phyloP scores from a whole-genome alignment of 1,140 invertebrate genomes.

The Zaprionus lachaisei region DNA sequence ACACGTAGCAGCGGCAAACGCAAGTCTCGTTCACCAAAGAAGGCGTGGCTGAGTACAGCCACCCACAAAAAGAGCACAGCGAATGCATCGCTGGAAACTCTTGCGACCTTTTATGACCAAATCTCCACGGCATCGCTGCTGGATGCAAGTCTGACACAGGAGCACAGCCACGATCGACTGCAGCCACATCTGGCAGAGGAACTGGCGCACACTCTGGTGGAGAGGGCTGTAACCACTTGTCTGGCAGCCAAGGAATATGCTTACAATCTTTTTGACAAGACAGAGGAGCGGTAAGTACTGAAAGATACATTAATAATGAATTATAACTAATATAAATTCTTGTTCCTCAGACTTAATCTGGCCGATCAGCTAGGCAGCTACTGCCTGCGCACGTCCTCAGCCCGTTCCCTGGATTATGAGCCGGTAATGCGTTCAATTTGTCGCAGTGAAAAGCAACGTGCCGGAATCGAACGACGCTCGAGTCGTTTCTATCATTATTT shows the following conservation, averaged over 20 bases:
- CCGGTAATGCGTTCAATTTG: conserved; percentile 86
- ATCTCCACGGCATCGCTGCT: conserved; percentile 70
- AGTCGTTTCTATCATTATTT: conserved; percentile 88
- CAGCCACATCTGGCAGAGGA: conserved; percentile 60
- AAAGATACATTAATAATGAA: no score
- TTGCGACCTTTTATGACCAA: conserved; percentile 73
- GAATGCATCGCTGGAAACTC: conserved; percentile 44
- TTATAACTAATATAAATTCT: not conserved
- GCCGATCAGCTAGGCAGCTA: conserved; percentile 54
- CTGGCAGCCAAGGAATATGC: conserved; percentile 60
- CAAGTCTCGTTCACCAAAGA: conserved; percentile 77
- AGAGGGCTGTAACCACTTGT: conserved; percentile 63
- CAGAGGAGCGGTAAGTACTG: conserved; percentile 62
- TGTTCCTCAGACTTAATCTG: conserved; percentile 39
- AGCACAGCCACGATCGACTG: conserved; percentile 52
- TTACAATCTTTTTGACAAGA: conserved; percentile 76
- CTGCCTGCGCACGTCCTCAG: conserved; percentile 47
- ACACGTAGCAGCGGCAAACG: conserved; percentile 49
- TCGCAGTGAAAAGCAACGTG: conserved; percentile 86
- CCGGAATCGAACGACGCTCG: conserved; percentile 85
- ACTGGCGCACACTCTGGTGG: conserved; percentile 71
- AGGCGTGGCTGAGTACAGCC: conserved; percentile 65
- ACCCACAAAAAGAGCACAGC: conserved; percentile 19
- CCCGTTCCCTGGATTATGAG: conserved; percentile 86
- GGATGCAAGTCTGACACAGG: conserved; percentile 35